Evolutionary conservation across 2,113 vertebrate genomes (phyloP).

Genomic region (Gallinago undulata): DNA sequence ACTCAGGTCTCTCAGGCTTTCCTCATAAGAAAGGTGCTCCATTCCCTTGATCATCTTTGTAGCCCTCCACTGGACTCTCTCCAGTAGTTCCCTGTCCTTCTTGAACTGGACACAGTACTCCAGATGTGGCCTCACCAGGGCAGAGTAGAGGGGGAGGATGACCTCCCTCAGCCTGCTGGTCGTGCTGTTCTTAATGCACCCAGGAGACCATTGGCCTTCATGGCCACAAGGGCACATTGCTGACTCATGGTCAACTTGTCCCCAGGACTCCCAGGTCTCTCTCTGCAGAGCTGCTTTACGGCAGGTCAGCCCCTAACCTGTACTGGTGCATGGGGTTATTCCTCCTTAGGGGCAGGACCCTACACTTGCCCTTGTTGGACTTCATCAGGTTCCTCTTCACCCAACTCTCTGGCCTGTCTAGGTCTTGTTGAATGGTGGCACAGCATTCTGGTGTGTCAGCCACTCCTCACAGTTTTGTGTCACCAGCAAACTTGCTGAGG

Average conservation of each 20-base stretch:
- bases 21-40: background rate
- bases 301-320: background rate
- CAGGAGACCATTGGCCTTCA: too few species aligned
- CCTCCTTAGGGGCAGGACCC: background rate
- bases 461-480: background rate
- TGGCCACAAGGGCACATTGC: background rate
- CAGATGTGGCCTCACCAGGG: too few species aligned
- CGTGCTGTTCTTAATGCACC: too few species aligned
- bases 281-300: background rate
- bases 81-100: background rate
- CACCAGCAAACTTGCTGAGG: background rate
- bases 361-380: background rate
- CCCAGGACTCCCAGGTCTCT: background rate
- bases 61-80: background rate
- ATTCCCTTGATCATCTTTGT: background rate
- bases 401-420: background rate
- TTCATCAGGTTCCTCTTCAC: background rate
- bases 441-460: background rate
- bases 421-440: background rate
- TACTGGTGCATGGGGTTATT: background rate
- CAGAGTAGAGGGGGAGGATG: too few species aligned
- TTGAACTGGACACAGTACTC: background rate
- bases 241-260: background rate
- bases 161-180: too few species aligned
- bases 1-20: background rate